Evolutionary conservation across 2,797 vertebrate species (phyloP), one percentile per base, ranked within the genome.

Genomic region (Halcyon badia): DNA sequence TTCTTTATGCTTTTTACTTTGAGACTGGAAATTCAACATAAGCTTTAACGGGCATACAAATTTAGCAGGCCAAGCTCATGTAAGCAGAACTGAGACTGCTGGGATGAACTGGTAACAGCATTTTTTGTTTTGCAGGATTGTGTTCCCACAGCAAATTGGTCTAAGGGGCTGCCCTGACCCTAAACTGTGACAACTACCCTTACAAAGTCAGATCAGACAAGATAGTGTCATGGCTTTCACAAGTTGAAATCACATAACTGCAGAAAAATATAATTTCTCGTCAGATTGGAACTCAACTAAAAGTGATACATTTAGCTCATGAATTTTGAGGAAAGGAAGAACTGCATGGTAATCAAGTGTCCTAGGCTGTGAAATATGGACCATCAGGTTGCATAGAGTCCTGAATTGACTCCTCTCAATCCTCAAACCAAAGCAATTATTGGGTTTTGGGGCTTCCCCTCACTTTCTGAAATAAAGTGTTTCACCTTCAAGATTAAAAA

Each of bases 361-460:
- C 44, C 24, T 81, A 42, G n/a, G 2, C 30, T 35, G 39, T 54
- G 35, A 78, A 56, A 51, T 73, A 39, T 73, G 10, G 11, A 70
- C 16, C 11, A 42, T 35, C 17, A 73, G 14, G 16, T 39, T 80
- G 15, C 22, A 52, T 37, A 14, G 3, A 41, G 13, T 60, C 24
- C 33, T 72, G 24, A 24, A 65, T 0, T 52, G 19, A 3, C 31
- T 83, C 4, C 31, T 72, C 20, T 76, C 25, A 31, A 8, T 22
- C 8, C 21, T 6, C 33, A 77, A 44, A 72, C 1, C 17, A 73
- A n/a, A 44, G 14, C 1, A 80, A 4, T 39, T 69, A 31, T 4
- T 31, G 4, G 3, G 11, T 0, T 28, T 90, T 83, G 5, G 10
- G 10, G 7, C 5, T 72, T 10, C 16, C 1, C 10, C 11, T 52